Evolutionary conservation across 2,113 vertebrate species (phyloP).

Genomic region (Neodontobutis hainanensis): DNA sequence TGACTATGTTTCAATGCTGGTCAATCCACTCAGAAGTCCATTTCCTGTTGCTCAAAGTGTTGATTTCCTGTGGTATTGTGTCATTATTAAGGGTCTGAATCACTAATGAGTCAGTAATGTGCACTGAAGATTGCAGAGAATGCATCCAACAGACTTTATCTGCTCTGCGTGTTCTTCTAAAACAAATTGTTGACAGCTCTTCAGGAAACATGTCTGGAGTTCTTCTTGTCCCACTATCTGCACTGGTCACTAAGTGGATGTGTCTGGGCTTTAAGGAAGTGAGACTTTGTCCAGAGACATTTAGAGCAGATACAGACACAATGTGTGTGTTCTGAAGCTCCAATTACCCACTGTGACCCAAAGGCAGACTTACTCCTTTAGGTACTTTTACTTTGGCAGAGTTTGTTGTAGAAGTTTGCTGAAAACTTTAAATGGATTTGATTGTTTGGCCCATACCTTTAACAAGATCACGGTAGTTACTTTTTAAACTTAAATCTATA

Average conservation of each 20-base stretch:
- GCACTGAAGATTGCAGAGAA: too few species aligned
- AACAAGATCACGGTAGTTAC: too few species aligned
- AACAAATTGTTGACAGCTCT: slow-evolving; percentile 15
- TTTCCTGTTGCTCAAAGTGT: slow-evolving; percentile 18
- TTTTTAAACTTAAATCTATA: too few species aligned
- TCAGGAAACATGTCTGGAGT: slow-evolving; percentile 16
- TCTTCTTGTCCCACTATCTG: slow-evolving; percentile 23
- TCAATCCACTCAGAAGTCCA: neutral
- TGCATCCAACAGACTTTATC: too few species aligned
- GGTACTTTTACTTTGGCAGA: too few species aligned
- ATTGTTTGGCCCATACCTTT: too few species aligned
- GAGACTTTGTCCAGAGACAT: slow-evolving; percentile 19
- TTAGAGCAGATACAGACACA: neutral
- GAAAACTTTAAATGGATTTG: too few species aligned
- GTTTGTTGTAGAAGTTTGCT: too few species aligned
- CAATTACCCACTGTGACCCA: neutral
- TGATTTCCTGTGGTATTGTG: slow-evolving; percentile 3
- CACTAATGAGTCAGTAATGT: slow-evolving; percentile 2
- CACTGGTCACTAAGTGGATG: slow-evolving; percentile 25
- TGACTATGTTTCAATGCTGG: too few species aligned
- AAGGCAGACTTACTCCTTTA: neutral
- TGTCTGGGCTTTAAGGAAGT: slow-evolving; percentile 27
- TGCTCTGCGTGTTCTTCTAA: neutral
- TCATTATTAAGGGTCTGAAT: slow-evolving; percentile 8
- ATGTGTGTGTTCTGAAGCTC: neutral